Evolutionary conservation across 2,888 invertebrate species (phyloP).

Genomic region (Scelioninae gen. 2): DNA sequence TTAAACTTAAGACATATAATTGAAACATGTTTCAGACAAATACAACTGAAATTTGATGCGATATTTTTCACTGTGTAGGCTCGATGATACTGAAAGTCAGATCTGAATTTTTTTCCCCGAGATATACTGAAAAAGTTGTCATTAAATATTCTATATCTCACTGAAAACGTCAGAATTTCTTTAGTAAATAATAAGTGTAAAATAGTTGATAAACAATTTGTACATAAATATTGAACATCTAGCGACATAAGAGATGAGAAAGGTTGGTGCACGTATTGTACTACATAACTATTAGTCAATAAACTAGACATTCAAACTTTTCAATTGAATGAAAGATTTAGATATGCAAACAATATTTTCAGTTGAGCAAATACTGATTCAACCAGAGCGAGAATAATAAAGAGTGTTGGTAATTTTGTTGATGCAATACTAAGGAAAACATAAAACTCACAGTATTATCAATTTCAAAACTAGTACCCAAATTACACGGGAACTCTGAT

Average conservation of each 20-base stretch:
- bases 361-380: too few relatives aligned
- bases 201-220: neutral
- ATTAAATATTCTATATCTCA: too few relatives aligned
- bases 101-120: too few relatives aligned
- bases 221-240: slow-evolving; percentile 21
- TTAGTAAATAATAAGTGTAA: neutral
- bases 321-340: slow-evolving; percentile 30
- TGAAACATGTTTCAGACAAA: too few relatives aligned
- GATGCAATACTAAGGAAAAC: neutral
- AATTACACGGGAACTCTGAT: neutral
- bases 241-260: slow-evolving; percentile 12
- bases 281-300: slow-evolving; percentile 44
- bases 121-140: too few relatives aligned
- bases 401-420: slow-evolving; percentile 34
- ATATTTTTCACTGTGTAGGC: too few relatives aligned
- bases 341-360: too few relatives aligned
- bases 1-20: too few relatives aligned
- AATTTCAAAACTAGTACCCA: neutral
- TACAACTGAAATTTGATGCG: too few relatives aligned
- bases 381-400: too few relatives aligned
- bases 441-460: neutral
- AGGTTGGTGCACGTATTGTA: slow-evolving; percentile 40
- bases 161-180: too few relatives aligned
- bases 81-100: too few relatives aligned
- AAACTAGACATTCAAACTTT: slow-evolving; percentile 32